A percentile compares a stretch with the other conserved stretches of the same genome.
phyloP scores from a whole-genome alignment of 2,797 vertebrate species.

The Spinibarbus caldwelli region DNA sequence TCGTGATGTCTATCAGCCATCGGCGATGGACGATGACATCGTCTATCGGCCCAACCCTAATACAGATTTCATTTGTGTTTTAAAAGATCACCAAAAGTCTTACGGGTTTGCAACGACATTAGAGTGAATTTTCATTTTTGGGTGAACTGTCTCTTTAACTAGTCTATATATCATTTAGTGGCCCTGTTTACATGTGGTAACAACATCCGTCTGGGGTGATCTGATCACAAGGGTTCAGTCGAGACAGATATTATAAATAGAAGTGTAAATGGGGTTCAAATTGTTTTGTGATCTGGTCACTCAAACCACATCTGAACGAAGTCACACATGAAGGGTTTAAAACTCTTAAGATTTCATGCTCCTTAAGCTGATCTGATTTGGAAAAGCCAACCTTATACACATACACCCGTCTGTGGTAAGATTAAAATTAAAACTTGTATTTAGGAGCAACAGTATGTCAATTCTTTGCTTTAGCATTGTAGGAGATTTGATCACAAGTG shows the following conservation, averaged over 20 bases:
- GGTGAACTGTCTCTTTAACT: background rate
- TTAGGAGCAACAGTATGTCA: background rate
- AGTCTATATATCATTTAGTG: background rate
- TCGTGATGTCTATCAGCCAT: too few species aligned
- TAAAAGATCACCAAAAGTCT: background rate
- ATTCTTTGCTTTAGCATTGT: background rate
- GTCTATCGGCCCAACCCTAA: too few species aligned
- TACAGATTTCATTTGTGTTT: background rate
- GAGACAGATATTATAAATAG: slow-evolving; percentile 20
- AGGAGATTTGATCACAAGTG: background rate
- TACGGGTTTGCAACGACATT: background rate
- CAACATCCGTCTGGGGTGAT: background rate
- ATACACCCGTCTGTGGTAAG: background rate
- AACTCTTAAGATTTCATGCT: background rate
- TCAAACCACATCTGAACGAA: background rate
- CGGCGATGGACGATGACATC: too few species aligned
- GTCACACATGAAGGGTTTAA: background rate
- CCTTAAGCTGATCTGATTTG: background rate
- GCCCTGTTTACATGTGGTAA: background rate
- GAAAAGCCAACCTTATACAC: background rate
- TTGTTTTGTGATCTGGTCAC: slow-evolving; percentile 11
- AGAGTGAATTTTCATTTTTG: background rate
- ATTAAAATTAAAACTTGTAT: background rate
- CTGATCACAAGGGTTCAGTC: background rate
- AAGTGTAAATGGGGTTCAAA: background rate